phyloP scores from a whole-genome alignment of 2,113 vertebrate species.

The Chionodraco myersi region DNA sequence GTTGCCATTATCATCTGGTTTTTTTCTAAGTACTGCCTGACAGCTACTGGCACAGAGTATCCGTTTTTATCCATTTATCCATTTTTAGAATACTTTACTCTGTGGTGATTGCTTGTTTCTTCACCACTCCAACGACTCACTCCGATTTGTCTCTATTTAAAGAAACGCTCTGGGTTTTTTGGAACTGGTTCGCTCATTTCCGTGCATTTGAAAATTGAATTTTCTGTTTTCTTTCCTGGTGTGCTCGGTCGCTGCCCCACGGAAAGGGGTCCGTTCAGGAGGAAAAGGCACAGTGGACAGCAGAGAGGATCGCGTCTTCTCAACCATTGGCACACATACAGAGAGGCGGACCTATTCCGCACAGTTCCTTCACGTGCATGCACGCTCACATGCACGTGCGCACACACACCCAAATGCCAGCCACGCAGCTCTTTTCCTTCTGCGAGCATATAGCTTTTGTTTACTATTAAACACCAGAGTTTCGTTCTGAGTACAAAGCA shows the following conservation, averaged over 20 bases:
- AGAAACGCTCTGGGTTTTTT: constrained; percentile 1
- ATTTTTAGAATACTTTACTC: constrained; percentile 52
- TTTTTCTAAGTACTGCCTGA: constrained; percentile 15
- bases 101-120: constrained; percentile 25
- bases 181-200: constrained; percentile 14
- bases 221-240: background rate
- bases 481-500: constrained; percentile 8
- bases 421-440: background rate
- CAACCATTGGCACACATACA: constrained; percentile 30
- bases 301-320: constrained; percentile 28
- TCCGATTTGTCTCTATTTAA: background rate
- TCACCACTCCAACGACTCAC: constrained; percentile 9
- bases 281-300: constrained; percentile 13
- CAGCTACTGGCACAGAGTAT: constrained; percentile 29
- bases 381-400: constrained; percentile 25
- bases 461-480: background rate
- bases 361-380: constrained; percentile 33
- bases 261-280: constrained; percentile 25
- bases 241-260: constrained; percentile 2
- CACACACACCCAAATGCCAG: constrained; percentile 12
- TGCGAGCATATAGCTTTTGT: constrained; percentile 9
- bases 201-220: constrained; percentile 18
- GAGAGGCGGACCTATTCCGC: constrained; percentile 37
- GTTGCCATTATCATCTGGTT: constrained; percentile 25
- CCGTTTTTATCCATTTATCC: constrained; percentile 30